Base-by-base conservation (phyloP, 2,888 invertebrate genomes). In the Phorcus lineatus region DNA sequence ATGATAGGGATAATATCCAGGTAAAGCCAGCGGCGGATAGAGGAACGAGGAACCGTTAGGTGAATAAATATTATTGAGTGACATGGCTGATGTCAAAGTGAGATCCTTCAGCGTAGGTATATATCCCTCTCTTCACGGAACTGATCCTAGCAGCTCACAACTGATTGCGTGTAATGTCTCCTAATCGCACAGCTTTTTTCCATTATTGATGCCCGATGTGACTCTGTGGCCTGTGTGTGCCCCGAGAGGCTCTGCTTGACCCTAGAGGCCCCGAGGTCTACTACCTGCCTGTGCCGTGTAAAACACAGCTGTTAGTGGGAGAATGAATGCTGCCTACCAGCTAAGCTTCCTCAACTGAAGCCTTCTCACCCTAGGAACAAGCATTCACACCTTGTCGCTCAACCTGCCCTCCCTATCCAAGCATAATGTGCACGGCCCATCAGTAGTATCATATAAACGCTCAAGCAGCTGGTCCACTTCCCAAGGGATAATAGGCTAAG, bases 191-290 rank as follows among this genome's bases (percentile, higher is more conserved):
- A 77, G 79, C 47, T 81, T 83, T 81, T 81, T 77, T 54, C 81
- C 83, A 81, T 81, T 81, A 83, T 83, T 83, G 83, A 83, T 81
- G 81, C 81, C 74, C 54, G 55, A 54, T 55, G 24, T 55, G 54
- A 24, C 55, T 31, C 76, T 19, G 53, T 74, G 19, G 74, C 78
- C 52, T 16, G 24, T 55, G 17, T 36, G 19, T 36, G 52, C 31
- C 28, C 54, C 28, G 54, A 11, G 75, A 19, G 19, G 16, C 53
- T 24, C 75, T 13, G 31, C 24, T 31, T 36, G 76, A 28, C 54
- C 54, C n/a, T 28, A 31, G n/a, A 55, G 76, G 55, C 31, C 7
- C n/a, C 9, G 17, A 67, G 24, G 28, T 24, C 24, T 57, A 16
- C 67, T 78, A 16, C 36, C 74, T 52, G 47, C 62, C 47, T 22